Evolutionary conservation across 2,797 vertebrate species (phyloP).

Genomic region (Lithobates pipiens): DNA sequence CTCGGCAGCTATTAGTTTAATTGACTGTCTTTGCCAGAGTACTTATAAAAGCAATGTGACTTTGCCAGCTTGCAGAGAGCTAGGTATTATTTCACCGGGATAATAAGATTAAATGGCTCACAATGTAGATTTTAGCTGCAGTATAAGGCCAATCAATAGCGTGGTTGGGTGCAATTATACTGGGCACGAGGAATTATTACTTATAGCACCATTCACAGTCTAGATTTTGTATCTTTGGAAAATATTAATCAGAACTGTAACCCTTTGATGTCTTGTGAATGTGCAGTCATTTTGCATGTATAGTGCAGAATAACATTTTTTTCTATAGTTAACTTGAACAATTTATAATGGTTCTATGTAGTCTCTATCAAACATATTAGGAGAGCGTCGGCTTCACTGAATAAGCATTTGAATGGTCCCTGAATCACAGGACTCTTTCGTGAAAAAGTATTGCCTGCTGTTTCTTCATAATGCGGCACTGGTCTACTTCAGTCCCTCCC

Average conservation of each 20-base stretch:
- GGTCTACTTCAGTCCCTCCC: no score
- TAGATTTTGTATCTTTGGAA: neutral
- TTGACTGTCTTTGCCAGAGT: constrained; percentile 51
- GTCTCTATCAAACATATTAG: no score
- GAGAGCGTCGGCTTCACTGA: no score
- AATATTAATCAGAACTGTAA: neutral
- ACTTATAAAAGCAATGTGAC: constrained; percentile 50
- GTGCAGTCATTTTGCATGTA: neutral
- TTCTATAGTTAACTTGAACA: no score
- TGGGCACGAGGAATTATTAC: neutral
- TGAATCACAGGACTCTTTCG: no score
- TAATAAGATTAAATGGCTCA: constrained; percentile 51
- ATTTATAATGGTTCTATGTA: no score
- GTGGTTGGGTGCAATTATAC: constrained; percentile 20
- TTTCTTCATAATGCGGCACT: no score
- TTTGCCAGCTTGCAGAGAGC: constrained; percentile 31
- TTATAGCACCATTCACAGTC: neutral
- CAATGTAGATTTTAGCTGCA: constrained; percentile 26
- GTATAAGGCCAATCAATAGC: constrained; percentile 35
- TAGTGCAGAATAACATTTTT: no score
- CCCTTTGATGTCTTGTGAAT: neutral
- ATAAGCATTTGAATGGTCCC: no score
- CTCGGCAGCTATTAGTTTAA: constrained; percentile 55
- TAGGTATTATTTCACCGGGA: constrained; percentile 45
- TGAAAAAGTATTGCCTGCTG: no score